Conservation (phyloP, 2,113 vertebrate species). For the Muscicapa adusta region DNA sequence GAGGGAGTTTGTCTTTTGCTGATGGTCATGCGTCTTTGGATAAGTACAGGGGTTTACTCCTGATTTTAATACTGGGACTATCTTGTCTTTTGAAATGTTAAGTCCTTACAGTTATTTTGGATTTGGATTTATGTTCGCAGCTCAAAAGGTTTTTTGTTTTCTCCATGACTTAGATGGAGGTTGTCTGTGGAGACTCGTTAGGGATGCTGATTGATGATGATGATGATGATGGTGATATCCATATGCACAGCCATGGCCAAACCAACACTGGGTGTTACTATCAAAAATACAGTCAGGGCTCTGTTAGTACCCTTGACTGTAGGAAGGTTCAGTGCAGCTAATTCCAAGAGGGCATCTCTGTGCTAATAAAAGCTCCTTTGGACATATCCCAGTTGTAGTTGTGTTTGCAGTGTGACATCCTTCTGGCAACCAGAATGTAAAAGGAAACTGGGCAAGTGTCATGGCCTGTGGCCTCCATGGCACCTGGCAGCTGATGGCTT, state of each 20-base stretch:
- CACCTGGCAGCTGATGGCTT: not conserved
- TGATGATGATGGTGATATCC: not conserved
- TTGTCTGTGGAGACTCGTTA: not conserved
- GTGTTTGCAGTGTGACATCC: not conserved
- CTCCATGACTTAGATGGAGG: rapidly evolving
- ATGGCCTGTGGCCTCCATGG: not conserved
- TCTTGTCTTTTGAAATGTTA: not conserved
- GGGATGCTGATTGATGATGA: not conserved
- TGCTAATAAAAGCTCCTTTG: not conserved
- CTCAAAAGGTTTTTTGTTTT: not conserved
- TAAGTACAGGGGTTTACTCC: not conserved
- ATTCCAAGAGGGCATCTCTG: not conserved
- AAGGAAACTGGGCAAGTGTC: rapidly evolving
- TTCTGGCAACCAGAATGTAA: not conserved
- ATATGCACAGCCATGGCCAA: not conserved
- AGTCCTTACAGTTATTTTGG: not conserved
- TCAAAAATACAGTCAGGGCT: not conserved
- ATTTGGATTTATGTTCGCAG: not conserved
- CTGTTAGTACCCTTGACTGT: not conserved
- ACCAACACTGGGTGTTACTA: not conserved
- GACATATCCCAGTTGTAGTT: not conserved
- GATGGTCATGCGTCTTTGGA: not conserved
- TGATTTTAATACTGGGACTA: not conserved
- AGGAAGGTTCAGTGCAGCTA: not conserved
- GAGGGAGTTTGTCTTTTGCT: not conserved